phyloP scores from a whole-genome alignment of 1,140 invertebrate species.

The Drosophila parabipectinata region DNA sequence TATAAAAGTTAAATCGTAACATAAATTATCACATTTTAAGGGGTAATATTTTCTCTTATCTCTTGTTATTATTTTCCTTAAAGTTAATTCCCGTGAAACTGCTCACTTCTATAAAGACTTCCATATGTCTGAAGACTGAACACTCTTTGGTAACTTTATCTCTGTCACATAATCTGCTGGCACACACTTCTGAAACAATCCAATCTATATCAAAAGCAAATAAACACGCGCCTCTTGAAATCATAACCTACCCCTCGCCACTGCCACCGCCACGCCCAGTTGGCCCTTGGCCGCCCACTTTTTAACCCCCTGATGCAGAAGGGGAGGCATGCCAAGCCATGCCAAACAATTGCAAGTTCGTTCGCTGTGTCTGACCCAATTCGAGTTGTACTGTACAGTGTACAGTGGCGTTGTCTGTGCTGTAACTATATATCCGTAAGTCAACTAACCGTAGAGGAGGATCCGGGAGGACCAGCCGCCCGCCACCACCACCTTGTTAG shows the following conservation, averaged over 20 bases:
- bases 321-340: background rate
- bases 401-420: slow-evolving; percentile 14
- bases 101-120: slow-evolving; percentile 22
- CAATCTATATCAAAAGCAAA: slow-evolving; percentile 79
- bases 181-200: slow-evolving; percentile 57
- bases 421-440: slow-evolving; percentile 50
- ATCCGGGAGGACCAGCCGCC: slow-evolving; percentile 4
- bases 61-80: slow-evolving; percentile 4
- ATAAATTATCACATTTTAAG: too few species aligned
- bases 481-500: slow-evolving; percentile 28
- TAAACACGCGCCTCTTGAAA: slow-evolving; percentile 71
- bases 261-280: background rate
- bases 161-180: slow-evolving; percentile 44
- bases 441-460: slow-evolving; percentile 66
- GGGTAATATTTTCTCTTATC: background rate
- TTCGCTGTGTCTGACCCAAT: slow-evolving; percentile 72
- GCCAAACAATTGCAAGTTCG: slow-evolving; percentile 40
- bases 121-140: slow-evolving; percentile 13
- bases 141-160: slow-evolving; percentile 51
- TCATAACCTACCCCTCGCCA: slow-evolving; percentile 40
- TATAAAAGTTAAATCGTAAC: too few species aligned
- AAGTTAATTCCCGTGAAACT: slow-evolving; percentile 22
- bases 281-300: background rate
- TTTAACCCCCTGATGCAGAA: slow-evolving; percentile 16
- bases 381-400: slow-evolving; percentile 38